phyloP scores from a whole-genome alignment of 1,140 invertebrate species.

The Drosophila tropicalis region DNA sequence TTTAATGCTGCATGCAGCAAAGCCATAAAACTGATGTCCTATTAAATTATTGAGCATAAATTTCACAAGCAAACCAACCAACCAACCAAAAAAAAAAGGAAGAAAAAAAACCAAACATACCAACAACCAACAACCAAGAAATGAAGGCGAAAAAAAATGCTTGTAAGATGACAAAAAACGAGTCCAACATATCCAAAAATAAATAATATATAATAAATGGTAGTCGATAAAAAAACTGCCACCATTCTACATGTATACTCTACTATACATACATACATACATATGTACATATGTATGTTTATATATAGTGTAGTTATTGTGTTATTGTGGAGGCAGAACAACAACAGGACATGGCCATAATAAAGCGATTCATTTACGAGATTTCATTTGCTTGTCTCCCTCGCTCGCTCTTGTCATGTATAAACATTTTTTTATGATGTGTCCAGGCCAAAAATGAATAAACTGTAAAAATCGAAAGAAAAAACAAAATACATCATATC shows the following conservation, averaged over 20 bases:
- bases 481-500: too few species aligned
- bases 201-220: slow-evolving; percentile 61
- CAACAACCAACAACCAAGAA: slow-evolving; percentile 26
- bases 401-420: slow-evolving; percentile 18
- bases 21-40: slow-evolving; percentile 67
- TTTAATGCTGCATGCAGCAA: slow-evolving; percentile 51
- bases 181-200: slow-evolving; percentile 66
- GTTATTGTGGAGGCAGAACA: slow-evolving; percentile 19
- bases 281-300: slow-evolving; percentile 19
- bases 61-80: slow-evolving; percentile 40
- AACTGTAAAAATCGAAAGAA: slow-evolving; percentile 25
- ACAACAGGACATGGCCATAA: slow-evolving; percentile 53
- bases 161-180: slow-evolving; percentile 45
- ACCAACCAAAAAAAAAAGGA: slow-evolving; percentile 27
- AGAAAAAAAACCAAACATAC: slow-evolving; percentile 30
- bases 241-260: slow-evolving; percentile 14
- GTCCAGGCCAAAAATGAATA: slow-evolving; percentile 7
- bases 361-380: slow-evolving; percentile 69
- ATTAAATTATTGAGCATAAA: slow-evolving; percentile 75
- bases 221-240: slow-evolving; percentile 63
- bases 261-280: too few species aligned
- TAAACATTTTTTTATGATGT: slow-evolving; percentile 12
- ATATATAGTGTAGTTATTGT: slow-evolving; percentile 3
- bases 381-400: slow-evolving; percentile 24
- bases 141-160: slow-evolving; percentile 27